A percentile compares a stretch with the other conserved stretches of the same genome.
Conservation (phyloP, 2,888 invertebrate species). For the Habroteleia sp. region DNA sequence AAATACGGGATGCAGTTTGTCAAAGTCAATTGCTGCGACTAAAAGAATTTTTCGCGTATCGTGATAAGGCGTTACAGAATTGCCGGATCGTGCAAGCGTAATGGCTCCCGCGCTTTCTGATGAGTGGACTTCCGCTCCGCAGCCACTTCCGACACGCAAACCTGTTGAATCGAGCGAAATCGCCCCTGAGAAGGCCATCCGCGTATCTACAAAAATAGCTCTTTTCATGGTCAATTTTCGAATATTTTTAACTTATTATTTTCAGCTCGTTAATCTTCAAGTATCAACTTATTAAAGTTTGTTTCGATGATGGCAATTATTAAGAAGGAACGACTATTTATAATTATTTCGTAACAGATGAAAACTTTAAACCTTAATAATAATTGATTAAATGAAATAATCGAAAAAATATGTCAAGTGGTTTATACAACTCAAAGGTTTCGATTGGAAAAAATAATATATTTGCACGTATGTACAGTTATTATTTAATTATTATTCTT, state of each 20-base stretch:
- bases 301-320: no score
- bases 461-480: no score
- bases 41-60: conserved; percentile 44
- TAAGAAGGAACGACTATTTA: no score
- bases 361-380: no score
- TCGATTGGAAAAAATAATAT: no score
- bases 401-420: no score
- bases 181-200: conserved; percentile 25
- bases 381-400: no score
- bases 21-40: conserved; percentile 47
- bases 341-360: no score
- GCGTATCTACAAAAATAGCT: conserved; percentile 41
- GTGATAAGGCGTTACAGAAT: conserved; percentile 54
- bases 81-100: conserved; percentile 52
- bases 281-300: no score
- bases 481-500: no score
- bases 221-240: conserved; percentile 41
- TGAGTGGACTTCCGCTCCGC: conserved; percentile 76
- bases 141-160: conserved; percentile 77
- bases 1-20: conserved; percentile 41
- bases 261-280: neutral
- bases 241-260: neutral
- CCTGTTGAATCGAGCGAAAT: conserved; percentile 73
- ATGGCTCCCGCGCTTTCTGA: conserved; percentile 61
- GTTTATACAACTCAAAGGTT: no score